Conservation (phyloP, 2,888 invertebrate species). For the Thera obeliscata region DNA sequence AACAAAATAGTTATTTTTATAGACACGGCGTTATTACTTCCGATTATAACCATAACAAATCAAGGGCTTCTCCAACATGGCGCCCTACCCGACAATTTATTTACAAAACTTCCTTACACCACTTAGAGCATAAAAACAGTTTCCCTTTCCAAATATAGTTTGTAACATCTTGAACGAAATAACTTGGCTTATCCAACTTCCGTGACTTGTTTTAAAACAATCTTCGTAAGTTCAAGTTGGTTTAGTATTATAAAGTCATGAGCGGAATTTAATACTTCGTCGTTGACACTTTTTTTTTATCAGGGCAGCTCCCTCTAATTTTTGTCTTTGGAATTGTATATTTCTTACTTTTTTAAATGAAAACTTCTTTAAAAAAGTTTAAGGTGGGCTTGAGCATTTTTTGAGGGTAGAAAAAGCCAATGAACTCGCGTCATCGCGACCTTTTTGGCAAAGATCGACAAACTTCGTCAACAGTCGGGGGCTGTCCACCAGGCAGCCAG, state of each 20-base stretch:
- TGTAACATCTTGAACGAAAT: slow-evolving; percentile 41
- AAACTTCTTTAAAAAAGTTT: too few relatives aligned
- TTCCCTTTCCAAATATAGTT: slow-evolving; percentile 42
- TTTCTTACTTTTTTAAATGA: too few relatives aligned
- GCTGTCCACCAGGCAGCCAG: too few relatives aligned
- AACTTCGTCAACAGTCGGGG: too few relatives aligned
- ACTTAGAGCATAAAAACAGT: slow-evolving; percentile 41
- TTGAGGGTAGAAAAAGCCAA: too few relatives aligned
- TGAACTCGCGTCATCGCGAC: too few relatives aligned
- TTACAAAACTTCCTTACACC: slow-evolving; percentile 38
- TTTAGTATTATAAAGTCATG: slow-evolving; percentile 28
- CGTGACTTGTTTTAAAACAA: slow-evolving; percentile 35
- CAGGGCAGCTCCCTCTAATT: too few relatives aligned
- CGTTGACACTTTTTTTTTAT: too few relatives aligned
- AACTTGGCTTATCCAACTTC: slow-evolving; percentile 36
- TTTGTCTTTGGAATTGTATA: too few relatives aligned
- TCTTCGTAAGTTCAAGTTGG: slow-evolving; percentile 25
- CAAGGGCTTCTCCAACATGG: slow-evolving; percentile 13
- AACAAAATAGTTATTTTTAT: slow-evolving; percentile 5
- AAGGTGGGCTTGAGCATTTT: too few relatives aligned
- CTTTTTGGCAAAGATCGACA: too few relatives aligned
- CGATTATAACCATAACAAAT: slow-evolving; percentile 25
- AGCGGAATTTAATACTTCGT: slow-evolving; percentile 22
- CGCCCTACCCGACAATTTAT: slow-evolving; percentile 37
- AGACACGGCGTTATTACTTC: slow-evolving; percentile 15